Evolutionary conservation across 2,797 vertebrate species (phyloP).

Genomic region (Pygocentrus nattereri): DNA sequence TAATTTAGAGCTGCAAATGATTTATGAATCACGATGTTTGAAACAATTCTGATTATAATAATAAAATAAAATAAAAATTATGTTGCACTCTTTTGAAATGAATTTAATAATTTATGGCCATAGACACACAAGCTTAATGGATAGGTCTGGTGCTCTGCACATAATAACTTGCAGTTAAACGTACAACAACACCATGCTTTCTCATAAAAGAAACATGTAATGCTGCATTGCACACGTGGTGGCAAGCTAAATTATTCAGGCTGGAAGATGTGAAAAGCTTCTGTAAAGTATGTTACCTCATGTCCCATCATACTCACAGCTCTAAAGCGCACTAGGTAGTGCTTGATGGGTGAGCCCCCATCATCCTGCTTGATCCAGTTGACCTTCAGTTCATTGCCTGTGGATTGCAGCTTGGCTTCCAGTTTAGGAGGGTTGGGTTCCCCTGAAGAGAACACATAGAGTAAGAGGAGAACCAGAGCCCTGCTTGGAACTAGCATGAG

Average conservation of each 20-base stretch:
- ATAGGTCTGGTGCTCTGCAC: no score
- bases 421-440: constrained; percentile 95
- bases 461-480: constrained; percentile 50
- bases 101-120: neutral
- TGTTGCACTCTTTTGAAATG: neutral
- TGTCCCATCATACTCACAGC: constrained; percentile 85
- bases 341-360: constrained; percentile 93
- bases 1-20: no score
- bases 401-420: constrained; percentile 82
- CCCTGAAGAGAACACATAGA: constrained; percentile 80
- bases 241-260: constrained; percentile 22
- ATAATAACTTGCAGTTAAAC: neutral
- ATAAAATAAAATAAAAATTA: no score
- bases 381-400: constrained; percentile 88
- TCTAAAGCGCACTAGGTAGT: constrained; percentile 95
- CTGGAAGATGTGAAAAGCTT: neutral
- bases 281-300: constrained; percentile 34
- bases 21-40: no score
- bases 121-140: neutral
- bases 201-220: constrained; percentile 6
- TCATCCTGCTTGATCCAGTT: constrained; percentile 96
- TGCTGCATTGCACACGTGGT: neutral
- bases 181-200: neutral
- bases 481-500: neutral
- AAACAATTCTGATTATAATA: no score